A percentile compares a stretch with the other conserved stretches of the same genome.
phyloP scores from a whole-genome alignment of 2,113 vertebrate genomes.

The Halcyon senegalensis region DNA sequence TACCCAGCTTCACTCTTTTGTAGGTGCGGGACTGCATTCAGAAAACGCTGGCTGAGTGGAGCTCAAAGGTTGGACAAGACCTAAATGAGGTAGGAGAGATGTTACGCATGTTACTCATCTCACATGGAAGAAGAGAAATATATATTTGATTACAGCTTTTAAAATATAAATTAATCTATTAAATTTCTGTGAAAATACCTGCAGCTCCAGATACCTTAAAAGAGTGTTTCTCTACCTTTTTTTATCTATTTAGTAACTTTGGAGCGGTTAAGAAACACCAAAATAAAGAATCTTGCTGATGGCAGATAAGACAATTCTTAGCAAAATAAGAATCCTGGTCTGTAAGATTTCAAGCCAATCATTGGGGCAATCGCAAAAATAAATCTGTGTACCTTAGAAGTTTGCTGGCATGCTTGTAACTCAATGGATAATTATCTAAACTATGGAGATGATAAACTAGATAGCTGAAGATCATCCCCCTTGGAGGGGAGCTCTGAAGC shows the following conservation, averaged over 20 bases:
- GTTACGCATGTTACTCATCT: neutral
- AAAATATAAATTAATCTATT: neutral
- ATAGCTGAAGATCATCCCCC: neutral
- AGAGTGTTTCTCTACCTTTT: neutral
- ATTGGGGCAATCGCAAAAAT: neutral
- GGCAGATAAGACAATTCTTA: neutral
- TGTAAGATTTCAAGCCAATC: neutral
- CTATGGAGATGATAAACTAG: neutral
- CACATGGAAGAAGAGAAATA: neutral
- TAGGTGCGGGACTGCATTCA: constrained; percentile 96
- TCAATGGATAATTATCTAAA: neutral
- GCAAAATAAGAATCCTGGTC: neutral
- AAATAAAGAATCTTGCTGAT: neutral
- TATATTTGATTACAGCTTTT: neutral
- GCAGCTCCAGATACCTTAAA: neutral
- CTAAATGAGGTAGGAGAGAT: constrained; percentile 73
- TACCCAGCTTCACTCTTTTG: neutral
- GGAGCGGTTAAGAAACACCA: neutral
- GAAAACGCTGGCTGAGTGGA: constrained; percentile 91
- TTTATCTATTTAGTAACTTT: neutral
- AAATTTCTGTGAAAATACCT: neutral
- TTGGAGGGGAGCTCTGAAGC: neutral
- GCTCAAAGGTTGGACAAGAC: constrained; percentile 76
- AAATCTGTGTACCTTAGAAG: neutral
- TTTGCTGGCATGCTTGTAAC: neutral